phyloP scores from a whole-genome alignment of 2,797 vertebrate species.

The Malurus leucopterus region DNA sequence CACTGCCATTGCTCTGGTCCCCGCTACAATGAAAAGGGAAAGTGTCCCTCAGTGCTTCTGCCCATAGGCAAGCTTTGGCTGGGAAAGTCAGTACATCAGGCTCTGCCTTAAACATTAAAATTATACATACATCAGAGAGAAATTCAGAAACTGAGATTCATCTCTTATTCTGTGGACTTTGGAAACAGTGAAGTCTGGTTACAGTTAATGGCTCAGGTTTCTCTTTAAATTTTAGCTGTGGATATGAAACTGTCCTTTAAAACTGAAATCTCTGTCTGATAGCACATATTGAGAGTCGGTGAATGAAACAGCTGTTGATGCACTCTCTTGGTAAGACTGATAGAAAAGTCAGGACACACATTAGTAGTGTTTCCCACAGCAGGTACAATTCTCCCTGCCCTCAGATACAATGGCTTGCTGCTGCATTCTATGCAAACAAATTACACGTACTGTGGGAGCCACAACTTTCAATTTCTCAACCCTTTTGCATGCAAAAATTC shows the following conservation, averaged over 20 bases:
- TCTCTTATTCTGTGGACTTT: neutral
- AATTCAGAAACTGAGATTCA: neutral
- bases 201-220: neutral
- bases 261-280: neutral
- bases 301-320: neutral
- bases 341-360: neutral
- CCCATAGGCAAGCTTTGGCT: neutral
- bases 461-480: slow-evolving; percentile 35
- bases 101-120: neutral
- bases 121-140: neutral
- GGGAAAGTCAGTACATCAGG: neutral
- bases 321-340: neutral
- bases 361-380: slow-evolving; percentile 30
- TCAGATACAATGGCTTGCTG: neutral
- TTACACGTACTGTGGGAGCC: slow-evolving; percentile 43
- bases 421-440: slow-evolving; percentile 28
- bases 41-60: neutral
- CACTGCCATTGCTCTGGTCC: neutral
- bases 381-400: neutral
- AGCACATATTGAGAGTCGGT: neutral
- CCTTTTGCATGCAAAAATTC: slow-evolving; percentile 43
- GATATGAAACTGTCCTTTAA: neutral
- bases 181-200: neutral
- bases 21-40: neutral
- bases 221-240: neutral